These are phyloP conservation scores for Bufotes viridis DNA, from an alignment of 2,797 vertebrate species.

Conservation along the genomic window DNA sequence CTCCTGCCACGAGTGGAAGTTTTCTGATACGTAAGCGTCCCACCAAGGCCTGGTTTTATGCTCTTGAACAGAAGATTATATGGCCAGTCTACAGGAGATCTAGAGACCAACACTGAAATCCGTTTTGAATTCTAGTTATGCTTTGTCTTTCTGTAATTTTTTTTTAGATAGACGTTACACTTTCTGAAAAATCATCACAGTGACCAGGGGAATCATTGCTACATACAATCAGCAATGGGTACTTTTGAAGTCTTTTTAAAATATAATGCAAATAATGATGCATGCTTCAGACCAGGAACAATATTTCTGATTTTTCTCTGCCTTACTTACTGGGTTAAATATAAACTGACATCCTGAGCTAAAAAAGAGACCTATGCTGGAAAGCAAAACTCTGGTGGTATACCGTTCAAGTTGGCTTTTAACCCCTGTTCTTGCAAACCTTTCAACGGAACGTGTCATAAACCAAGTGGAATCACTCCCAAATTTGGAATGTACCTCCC, in stretches of 20 bases:
- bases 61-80: constrained; percentile 21
- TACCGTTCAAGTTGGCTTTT: constrained; percentile 7
- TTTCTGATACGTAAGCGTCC: neutral
- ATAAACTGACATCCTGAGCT: constrained; percentile 49
- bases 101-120: constrained; percentile 44
- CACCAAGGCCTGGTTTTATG: neutral
- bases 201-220: constrained; percentile 24
- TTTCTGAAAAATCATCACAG: constrained; percentile 7
- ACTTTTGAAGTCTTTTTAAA: constrained; percentile 35
- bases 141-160: neutral
- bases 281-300: constrained; percentile 38
- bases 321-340: constrained; percentile 48
- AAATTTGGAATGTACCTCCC: constrained; percentile 44
- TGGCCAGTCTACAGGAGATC: constrained; percentile 22
- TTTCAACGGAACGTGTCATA: neutral
- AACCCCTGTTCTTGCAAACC: neutral
- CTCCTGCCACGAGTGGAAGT: neutral
- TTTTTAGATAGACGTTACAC: neutral
- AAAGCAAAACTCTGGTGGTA: constrained; percentile 27
- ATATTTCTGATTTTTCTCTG: constrained; percentile 45
- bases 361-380: constrained; percentile 24
- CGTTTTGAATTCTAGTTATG: neutral
- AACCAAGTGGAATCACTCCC: neutral
- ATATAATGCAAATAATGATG: constrained; percentile 46
- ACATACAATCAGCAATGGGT: constrained; percentile 45